Percentiles rank a stretch among this genome's conserved stretches.
phyloP scores from a whole-genome alignment of 1,140 invertebrate species.

The Saxidomus purpurata region DNA sequence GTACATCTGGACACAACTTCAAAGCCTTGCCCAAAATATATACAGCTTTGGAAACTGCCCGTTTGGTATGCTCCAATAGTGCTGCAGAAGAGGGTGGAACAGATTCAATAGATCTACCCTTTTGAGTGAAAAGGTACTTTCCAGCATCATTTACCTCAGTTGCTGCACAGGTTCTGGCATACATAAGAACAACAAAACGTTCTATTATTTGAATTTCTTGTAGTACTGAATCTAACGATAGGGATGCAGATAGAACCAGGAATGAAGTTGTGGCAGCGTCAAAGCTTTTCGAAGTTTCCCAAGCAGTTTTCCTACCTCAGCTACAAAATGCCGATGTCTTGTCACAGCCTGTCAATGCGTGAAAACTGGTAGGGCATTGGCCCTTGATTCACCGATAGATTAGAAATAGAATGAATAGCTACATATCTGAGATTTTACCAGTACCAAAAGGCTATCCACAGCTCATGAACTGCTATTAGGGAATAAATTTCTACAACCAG shows the following conservation, averaged over 20 bases:
- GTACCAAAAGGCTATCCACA: slow-evolving; percentile 69
- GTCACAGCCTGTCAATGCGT: slow-evolving; percentile 32
- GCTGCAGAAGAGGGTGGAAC: neutral
- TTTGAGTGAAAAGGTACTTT: slow-evolving; percentile 46
- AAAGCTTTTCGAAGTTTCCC: neutral
- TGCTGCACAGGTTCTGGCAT: neutral
- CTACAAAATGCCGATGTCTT: neutral
- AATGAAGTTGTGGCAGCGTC: neutral
- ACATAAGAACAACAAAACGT: neutral
- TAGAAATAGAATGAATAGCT: slow-evolving; percentile 4
- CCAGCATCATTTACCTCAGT: neutral
- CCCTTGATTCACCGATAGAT: neutral
- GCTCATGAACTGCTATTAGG: slow-evolving; percentile 13
- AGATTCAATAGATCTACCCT: neutral
- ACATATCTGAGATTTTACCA: slow-evolving; percentile 37
- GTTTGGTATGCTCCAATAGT: neutral
- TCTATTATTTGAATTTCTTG: neutral
- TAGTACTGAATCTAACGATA: neutral
- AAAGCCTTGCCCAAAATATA: neutral
- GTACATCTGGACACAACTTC: neutral
- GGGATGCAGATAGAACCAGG: neutral
- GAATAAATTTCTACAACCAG: slow-evolving; percentile 57
- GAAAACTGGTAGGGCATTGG: neutral
- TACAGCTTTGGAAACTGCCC: slow-evolving; percentile 37
- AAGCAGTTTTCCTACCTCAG: slow-evolving; percentile 14